Percentiles rank a stretch among this genome's conserved stretches.
Conservation (phyloP, 35 echinoderm and acorn worm species). For the Patiria miniata region DNA sequence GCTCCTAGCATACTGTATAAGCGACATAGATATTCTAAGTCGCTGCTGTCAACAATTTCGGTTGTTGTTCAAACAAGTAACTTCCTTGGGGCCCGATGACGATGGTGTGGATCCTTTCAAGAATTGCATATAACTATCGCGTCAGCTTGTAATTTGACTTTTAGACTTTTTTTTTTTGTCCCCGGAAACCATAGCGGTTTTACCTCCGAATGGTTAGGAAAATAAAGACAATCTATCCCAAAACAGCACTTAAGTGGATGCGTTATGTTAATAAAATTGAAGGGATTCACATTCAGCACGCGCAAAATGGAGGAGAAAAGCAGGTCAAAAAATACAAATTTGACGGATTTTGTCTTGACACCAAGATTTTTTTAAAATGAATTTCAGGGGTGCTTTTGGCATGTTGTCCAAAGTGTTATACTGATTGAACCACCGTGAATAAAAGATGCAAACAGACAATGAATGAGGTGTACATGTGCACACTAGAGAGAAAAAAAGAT, state of each 20-base stretch:
- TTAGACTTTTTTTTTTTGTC: conserved; percentile 48
- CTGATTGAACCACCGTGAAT: conserved; percentile 20
- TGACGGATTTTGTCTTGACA: conserved; percentile 38
- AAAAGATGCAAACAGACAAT: background rate
- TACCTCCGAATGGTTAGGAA: conserved; percentile 6
- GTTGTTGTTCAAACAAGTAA: too few relatives aligned
- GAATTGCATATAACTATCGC: conserved; percentile 70
- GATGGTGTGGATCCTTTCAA: conserved; percentile 12
- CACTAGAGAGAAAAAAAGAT: background rate
- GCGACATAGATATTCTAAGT: conserved; percentile 64
- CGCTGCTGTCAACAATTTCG: conserved; percentile 45
- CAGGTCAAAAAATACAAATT: conserved; percentile 30
- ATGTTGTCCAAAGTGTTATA: conserved; percentile 62
- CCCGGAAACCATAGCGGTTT: conserved; percentile 42
- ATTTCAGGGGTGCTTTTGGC: conserved; percentile 52
- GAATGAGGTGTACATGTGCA: conserved; percentile 30
- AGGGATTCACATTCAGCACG: conserved; percentile 56
- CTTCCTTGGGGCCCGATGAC: background rate
- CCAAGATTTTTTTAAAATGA: conserved; percentile 37
- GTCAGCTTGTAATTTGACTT: conserved; percentile 63
- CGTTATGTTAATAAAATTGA: background rate
- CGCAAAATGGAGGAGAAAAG: conserved; percentile 52
- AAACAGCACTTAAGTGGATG: conserved; percentile 48
- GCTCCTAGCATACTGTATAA: conserved; percentile 49
- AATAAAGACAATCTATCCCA: conserved; percentile 17